Percentiles rank a stretch among this genome's conserved stretches.
These are phyloP conservation scores for Oryctes rhinoceros DNA, from an alignment of 1,140 invertebrate genomes.

Conservation along the genomic window DNA sequence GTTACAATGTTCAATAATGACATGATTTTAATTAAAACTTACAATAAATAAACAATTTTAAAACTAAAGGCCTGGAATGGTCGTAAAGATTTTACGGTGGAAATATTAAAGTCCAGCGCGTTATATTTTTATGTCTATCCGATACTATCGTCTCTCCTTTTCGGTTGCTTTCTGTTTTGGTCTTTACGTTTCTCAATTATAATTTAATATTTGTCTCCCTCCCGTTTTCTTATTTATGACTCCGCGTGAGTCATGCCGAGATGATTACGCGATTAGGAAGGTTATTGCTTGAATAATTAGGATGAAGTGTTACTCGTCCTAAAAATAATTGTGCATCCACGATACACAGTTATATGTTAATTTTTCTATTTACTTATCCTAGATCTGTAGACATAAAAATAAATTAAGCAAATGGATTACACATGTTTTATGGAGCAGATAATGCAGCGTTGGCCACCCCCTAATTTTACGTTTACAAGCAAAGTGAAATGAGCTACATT, in stretches of 20 bases:
- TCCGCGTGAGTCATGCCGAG: background rate
- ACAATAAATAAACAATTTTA: slow-evolving; percentile 39
- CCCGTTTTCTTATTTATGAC: background rate
- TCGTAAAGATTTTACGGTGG: slow-evolving; percentile 30
- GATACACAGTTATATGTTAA: too few species aligned
- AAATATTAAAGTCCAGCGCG: slow-evolving; percentile 48
- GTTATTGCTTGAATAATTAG: background rate
- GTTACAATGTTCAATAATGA: slow-evolving; percentile 39
- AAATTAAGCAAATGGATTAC: too few species aligned
- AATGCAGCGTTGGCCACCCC: too few species aligned
- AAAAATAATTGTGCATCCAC: too few species aligned
- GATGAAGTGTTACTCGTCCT: background rate
- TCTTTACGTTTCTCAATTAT: background rate
- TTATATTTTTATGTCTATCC: slow-evolving; percentile 43
- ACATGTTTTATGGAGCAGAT: too few species aligned
- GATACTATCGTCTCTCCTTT: background rate
- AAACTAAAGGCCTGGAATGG: slow-evolving; percentile 6
- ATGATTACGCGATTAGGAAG: background rate
- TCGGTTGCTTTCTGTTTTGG: background rate
- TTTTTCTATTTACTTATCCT: too few species aligned
- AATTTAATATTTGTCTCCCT: background rate
- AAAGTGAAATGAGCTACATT: too few species aligned
- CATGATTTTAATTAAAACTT: slow-evolving; percentile 41
- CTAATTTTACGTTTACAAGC: too few species aligned
- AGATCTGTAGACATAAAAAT: too few species aligned